Evolutionary conservation across 2,888 invertebrate genomes (phyloP), one percentile per base, ranked within the genome.

Genomic region (Epicampocera succincta): DNA sequence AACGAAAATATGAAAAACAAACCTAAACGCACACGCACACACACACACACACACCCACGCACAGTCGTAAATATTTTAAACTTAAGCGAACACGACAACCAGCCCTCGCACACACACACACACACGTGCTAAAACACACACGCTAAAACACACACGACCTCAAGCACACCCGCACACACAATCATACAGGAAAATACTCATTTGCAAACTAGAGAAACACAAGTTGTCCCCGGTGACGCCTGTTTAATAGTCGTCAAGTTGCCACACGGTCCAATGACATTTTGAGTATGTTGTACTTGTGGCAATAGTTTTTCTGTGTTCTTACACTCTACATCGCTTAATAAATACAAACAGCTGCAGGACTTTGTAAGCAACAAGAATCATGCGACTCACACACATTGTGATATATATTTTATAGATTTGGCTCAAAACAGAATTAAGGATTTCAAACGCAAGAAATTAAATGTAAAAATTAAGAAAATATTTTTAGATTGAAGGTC

Each of bases 211-310:
- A 80, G 54, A 74, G 61, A 74, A 68, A 68, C 13, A 54, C 69
- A 78, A 78, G 63, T 78, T 58, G 73, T 74, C 82, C 82, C 82
- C 58, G 63, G 77, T 82, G 82, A 82, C 82, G 82, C 78, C 82
- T 82, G 73, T 74, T 82, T 82, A 82, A 78, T 78, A 58, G 74
- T 65, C 78, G 77, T 82, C 74, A 82, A 78, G 82, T 71, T 82
- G 78, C 82, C 82, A 71, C 74, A 82, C 63, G 82, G 77, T 78
- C 78, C 82, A 82, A 82, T 78, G 78, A 78, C 82, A 78, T 78
- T 78, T 74, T 60, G 52, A 82, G 74, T 82, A 69, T 78, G 25
- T 58, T 25, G 11, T 65, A 71, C 63, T 60, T 82, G 65, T 60
- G 65, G 58, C 78, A 66, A 50, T 69, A 77, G 65, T 56, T 71